Evolutionary conservation across 2,113 vertebrate species (phyloP).

Genomic region (Phodopus roborovskii): DNA sequence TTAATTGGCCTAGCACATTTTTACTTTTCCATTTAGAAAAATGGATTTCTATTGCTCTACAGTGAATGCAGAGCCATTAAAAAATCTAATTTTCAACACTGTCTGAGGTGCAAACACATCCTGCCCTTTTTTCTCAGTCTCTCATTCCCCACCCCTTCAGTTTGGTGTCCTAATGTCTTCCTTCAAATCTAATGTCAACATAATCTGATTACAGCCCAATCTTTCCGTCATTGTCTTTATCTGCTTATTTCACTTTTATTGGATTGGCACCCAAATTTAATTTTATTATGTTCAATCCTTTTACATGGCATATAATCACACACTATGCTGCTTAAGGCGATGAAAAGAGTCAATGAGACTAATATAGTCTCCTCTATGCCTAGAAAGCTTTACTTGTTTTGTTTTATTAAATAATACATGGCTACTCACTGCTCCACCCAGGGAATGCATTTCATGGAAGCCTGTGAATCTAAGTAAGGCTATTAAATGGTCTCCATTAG

Average conservation of each 20-base stretch:
- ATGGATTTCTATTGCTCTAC: neutral
- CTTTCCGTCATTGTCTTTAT: slow-evolving; percentile 6
- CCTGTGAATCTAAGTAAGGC: neutral
- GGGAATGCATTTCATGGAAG: neutral
- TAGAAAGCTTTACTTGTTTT: slow-evolving; percentile 51
- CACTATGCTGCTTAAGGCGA: neutral
- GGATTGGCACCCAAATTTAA: slow-evolving; percentile 21
- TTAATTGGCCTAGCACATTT: neutral
- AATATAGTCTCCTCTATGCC: neutral
- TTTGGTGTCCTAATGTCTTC: slow-evolving; percentile 41
- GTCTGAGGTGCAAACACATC: neutral
- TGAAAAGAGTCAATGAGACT: slow-evolving; percentile 19
- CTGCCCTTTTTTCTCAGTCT: neutral
- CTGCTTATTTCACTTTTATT: slow-evolving; percentile 63
- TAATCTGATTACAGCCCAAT: slow-evolving; percentile 42
- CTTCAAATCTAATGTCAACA: slow-evolving; percentile 45
- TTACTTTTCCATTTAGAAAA: neutral
- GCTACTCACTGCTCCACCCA: neutral
- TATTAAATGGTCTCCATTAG: neutral
- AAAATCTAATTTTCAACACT: neutral
- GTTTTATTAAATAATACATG: slow-evolving; percentile 51
- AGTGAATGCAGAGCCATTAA: neutral
- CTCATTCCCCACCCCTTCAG: neutral
- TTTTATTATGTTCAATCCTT: slow-evolving; percentile 62
- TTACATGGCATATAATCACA: slow-evolving; percentile 46